These are phyloP conservation scores for Muscicapa striata DNA, from an alignment of 2,797 vertebrate genomes.

Conservation along the genomic window DNA sequence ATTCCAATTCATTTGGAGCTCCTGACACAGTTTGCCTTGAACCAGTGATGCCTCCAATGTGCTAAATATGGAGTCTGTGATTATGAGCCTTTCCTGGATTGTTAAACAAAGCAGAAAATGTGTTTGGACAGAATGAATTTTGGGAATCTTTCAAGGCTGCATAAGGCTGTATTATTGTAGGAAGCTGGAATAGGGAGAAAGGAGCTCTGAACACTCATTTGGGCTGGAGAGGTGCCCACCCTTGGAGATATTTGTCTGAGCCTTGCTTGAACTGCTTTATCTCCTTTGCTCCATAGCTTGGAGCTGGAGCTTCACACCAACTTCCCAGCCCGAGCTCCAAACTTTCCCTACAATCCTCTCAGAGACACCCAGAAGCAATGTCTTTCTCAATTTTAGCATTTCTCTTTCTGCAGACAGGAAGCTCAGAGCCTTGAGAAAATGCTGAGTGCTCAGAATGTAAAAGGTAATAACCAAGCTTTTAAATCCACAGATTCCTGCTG, in stretches of 20 bases:
- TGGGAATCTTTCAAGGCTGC: not conserved
- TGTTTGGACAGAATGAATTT: slow-evolving; percentile 22
- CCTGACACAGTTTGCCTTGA: not conserved
- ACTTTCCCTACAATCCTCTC: not conserved
- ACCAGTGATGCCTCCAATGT: not conserved
- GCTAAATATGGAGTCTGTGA: not conserved
- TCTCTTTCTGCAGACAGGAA: not conserved
- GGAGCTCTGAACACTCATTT: not conserved
- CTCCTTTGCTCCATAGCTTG: not conserved
- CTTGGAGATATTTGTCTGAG: slow-evolving; percentile 7
- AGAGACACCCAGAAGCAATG: not conserved
- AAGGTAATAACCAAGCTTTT: not conserved
- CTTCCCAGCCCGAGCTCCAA: not conserved
- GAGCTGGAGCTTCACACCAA: not conserved
- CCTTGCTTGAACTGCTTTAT: not conserved
- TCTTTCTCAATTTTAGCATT: not conserved
- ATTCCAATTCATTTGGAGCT: not conserved
- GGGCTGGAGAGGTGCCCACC: slow-evolving; percentile 5
- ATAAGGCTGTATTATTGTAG: not conserved
- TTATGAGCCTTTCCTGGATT: not conserved
- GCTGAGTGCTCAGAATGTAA: not conserved
- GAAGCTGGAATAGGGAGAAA: not conserved
- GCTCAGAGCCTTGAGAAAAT: not conserved
- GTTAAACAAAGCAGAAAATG: slow-evolving; percentile 15
- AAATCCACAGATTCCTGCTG: not conserved